Percentiles rank a stretch among this genome's conserved stretches.
These are phyloP conservation scores for Thelaira solivaga DNA, from an alignment of 2,888 invertebrate species.

Conservation along the genomic window DNA sequence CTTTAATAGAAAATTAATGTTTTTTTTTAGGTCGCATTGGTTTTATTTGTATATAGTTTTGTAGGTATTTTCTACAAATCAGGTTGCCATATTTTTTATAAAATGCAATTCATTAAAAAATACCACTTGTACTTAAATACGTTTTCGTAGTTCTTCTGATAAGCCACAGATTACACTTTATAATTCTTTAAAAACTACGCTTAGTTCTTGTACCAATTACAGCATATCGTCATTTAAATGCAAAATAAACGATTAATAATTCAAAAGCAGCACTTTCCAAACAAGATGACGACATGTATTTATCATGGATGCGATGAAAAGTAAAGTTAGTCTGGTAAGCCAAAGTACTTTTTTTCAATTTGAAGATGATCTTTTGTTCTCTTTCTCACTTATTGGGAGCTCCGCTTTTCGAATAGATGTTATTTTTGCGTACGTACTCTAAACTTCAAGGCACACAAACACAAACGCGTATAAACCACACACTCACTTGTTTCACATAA, in stretches of 20 bases:
- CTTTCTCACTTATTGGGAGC: slow-evolving; percentile 41
- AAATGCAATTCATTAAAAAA: background rate
- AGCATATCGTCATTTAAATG: no score
- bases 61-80: background rate
- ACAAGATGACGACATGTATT: background rate
- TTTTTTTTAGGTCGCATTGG: slow-evolving; percentile 64
- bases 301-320: background rate
- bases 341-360: slow-evolving; percentile 3
- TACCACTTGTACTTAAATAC: background rate
- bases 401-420: slow-evolving; percentile 24
- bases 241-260: no score
- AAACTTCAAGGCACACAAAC: slow-evolving; percentile 39
- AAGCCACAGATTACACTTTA: no score
- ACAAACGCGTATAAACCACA: slow-evolving; percentile 17
- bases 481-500: slow-evolving; percentile 39
- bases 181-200: no score
- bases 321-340: slow-evolving; percentile 39
- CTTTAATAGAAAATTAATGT: slow-evolving; percentile 55
- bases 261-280: background rate
- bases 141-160: no score
- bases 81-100: background rate
- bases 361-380: slow-evolving; percentile 45
- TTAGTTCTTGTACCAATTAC: no score
- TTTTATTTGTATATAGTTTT: slow-evolving; percentile 46
- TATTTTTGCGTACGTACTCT: slow-evolving; percentile 58